phyloP scores from a whole-genome alignment of 2,888 invertebrate species.

The Andricus curvator region DNA sequence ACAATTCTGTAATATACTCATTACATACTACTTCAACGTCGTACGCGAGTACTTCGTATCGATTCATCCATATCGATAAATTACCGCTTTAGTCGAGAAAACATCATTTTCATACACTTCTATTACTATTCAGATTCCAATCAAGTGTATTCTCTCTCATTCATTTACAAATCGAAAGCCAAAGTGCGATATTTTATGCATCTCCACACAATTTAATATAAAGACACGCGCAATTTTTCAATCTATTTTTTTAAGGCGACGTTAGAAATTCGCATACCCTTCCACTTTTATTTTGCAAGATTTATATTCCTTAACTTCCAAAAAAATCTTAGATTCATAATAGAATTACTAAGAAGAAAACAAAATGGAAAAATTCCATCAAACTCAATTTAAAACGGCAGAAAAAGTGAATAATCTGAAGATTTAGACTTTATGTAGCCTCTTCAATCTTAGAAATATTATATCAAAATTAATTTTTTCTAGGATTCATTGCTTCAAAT shows the following conservation, averaged over 20 bases:
- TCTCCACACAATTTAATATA: background rate
- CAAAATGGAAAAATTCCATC: background rate
- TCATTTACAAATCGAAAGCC: conserved; percentile 2
- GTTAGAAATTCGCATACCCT: background rate
- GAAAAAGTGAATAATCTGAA: background rate
- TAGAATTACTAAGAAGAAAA: background rate
- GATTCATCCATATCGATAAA: conserved; percentile 61
- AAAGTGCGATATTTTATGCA: conserved; percentile 37
- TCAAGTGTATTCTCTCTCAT: background rate
- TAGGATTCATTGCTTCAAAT: conserved; percentile 6
- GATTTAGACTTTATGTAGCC: background rate
- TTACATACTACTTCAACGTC: conserved; percentile 57
- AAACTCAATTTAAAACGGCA: background rate
- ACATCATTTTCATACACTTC: conserved; percentile 12
- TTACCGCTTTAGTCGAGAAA: conserved; percentile 42
- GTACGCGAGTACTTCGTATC: conserved; percentile 46
- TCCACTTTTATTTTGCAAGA: conserved; percentile 11
- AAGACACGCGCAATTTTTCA: conserved; percentile 9
- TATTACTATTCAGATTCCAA: background rate
- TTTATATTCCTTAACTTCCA: background rate
- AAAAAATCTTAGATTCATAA: background rate
- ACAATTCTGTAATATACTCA: conserved; percentile 69
- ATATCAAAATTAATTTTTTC: background rate
- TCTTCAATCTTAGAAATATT: background rate
- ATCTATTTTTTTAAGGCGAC: conserved; percentile 13